Evolutionary conservation across 2,113 vertebrate species (phyloP), one percentile per base, ranked within the genome.

Genomic region (Chloroceryle aenea): DNA sequence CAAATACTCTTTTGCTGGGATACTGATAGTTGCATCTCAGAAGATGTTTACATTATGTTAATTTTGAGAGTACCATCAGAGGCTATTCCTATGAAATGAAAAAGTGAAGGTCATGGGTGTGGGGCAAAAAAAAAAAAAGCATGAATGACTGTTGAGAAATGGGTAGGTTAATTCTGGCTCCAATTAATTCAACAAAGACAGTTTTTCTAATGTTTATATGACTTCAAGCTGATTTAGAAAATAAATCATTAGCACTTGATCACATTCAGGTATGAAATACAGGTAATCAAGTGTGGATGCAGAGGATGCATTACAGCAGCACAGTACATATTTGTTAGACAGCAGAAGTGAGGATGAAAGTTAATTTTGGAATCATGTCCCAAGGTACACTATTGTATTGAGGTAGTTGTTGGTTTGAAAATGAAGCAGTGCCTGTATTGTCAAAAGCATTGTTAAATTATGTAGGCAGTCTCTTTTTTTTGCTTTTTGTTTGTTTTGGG

Each of bases 381-480:
- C 68, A 48, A 79, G 75, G 38, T 20, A 93, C 43, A 12, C 42
- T 91, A 7, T 53, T 53, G 11, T 87, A 61, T 90, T 72, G 78
- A 87, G 56, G 34, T 83, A 27, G 21, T 58, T 79, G 43, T 50
- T 91, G 66, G 38, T 34, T 93, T 63, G 72, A 68, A 90, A 76
- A 72, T 22, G n/a, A 52, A 79, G 43, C n/a, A 68, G 19, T 52
- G 40, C 14, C 16, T 77, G 21, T 71, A 30, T 87, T 7, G 11
- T 85, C 73, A 91, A 89, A 87, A 85, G 40, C 32, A 26, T 69
- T 87, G n/a, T 48, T 90, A 75, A 94, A 93, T 79, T 83, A 85
- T 66, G 67, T 53, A 78, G 58, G 19, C 14, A 9, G 27, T 18
- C 69, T 94, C 73, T 21, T 62, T 87, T 72, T 84, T 84, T 81